phyloP scores from a whole-genome alignment of 2,113 vertebrate species.

The Riparia riparia region DNA sequence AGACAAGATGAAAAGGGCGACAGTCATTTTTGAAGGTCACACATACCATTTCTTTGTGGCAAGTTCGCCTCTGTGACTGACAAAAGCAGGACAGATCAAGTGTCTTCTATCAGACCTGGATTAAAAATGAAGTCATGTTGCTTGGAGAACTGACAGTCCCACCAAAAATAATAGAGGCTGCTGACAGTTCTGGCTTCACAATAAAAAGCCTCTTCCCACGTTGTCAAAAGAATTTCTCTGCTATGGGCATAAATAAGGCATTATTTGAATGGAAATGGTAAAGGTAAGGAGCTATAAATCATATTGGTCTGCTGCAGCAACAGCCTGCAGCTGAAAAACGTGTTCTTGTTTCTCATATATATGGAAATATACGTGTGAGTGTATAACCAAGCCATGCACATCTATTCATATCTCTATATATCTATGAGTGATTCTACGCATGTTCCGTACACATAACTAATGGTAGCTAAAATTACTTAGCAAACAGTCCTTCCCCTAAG shows the following conservation, averaged over 20 bases:
- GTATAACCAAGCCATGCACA: background rate
- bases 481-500: background rate
- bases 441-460: background rate
- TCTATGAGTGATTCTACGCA: background rate
- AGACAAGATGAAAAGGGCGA: background rate
- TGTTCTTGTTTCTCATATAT: background rate
- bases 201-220: background rate
- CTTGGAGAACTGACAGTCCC: conserved; percentile 42
- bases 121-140: conserved; percentile 44
- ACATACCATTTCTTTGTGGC: background rate
- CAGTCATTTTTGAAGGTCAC: background rate
- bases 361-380: background rate
- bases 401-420: background rate
- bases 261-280: conserved; percentile 21
- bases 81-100: background rate
- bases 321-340: background rate
- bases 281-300: background rate
- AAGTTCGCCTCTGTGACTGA: background rate
- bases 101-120: conserved; percentile 8
- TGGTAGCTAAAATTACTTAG: background rate
- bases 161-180: conserved; percentile 43
- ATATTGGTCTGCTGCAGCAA: background rate
- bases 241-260: background rate
- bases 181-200: conserved; percentile 12
- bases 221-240: background rate